Percentiles rank a stretch among this genome's conserved stretches.
Evolutionary conservation across 2,888 invertebrate species (phyloP).

Genomic region (Anaspis maculata): DNA sequence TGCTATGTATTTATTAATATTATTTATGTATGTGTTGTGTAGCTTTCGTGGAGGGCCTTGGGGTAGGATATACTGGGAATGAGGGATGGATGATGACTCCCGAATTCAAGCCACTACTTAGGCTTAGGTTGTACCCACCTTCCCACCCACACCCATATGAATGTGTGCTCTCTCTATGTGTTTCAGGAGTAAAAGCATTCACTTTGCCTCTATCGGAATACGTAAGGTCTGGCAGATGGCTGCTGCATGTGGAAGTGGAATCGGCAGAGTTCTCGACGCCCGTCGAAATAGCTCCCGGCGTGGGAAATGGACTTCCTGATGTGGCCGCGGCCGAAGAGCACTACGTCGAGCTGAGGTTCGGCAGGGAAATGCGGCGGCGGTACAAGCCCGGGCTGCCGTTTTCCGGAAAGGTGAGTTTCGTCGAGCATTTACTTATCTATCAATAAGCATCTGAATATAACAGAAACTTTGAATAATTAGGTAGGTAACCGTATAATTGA

Average conservation of each 20-base stretch:
- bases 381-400: constrained; percentile 61
- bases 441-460: too few species aligned
- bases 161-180: constrained; percentile 6
- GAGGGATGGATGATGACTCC: too few species aligned
- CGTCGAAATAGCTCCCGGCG: constrained; percentile 45
- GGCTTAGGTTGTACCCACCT: too few species aligned
- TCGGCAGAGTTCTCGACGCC: constrained; percentile 49
- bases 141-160: too few species aligned
- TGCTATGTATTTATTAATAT: too few species aligned
- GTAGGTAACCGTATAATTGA: too few species aligned
- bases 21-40: too few species aligned
- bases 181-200: constrained; percentile 52
- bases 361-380: constrained; percentile 54
- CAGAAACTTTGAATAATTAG: too few species aligned
- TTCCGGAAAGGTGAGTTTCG: constrained; percentile 54
- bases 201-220: constrained; percentile 48
- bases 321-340: constrained; percentile 60
- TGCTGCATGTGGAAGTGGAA: constrained; percentile 47
- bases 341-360: constrained; percentile 57
- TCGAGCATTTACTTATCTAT: too few species aligned
- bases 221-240: constrained; percentile 52
- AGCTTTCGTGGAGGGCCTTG: too few species aligned
- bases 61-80: too few species aligned
- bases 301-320: constrained; percentile 44
- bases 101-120: too few species aligned